Conservation (phyloP, 2,888 invertebrate species). For the Lobophora halterata region DNA sequence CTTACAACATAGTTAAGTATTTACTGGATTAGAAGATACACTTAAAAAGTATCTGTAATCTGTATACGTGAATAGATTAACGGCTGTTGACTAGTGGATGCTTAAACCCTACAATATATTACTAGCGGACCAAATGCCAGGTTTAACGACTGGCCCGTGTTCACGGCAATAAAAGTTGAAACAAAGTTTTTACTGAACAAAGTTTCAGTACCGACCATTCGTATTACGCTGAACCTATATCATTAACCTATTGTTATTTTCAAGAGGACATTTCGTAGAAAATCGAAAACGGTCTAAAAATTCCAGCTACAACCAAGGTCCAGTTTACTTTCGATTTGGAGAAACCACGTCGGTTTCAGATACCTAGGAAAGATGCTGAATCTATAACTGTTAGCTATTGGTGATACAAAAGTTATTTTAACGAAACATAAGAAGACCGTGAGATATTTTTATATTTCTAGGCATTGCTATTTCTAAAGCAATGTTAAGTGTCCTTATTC, state of each 20-base stretch:
- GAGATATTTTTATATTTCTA: conserved; percentile 2
- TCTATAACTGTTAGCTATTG: conserved; percentile 34
- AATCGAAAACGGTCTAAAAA: conserved; percentile 5
- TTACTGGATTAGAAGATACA: neutral
- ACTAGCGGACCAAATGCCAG: conserved; percentile 27
- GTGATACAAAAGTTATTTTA: conserved; percentile 32
- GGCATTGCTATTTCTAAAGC: conserved; percentile 1
- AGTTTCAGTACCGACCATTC: conserved; percentile 24
- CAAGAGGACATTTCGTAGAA: conserved; percentile 3
- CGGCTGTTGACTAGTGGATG: conserved; percentile 7
- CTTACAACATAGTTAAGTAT: too few relatives aligned
- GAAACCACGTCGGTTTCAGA: conserved; percentile 29
- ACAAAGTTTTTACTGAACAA: conserved; percentile 34
- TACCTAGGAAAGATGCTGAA: conserved; percentile 35
- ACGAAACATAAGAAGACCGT: conserved; percentile 9
- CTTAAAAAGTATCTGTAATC: conserved; percentile 1
- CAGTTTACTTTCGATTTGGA: conserved; percentile 7
- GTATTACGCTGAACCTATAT: conserved; percentile 14
- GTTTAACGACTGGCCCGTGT: conserved; percentile 37
- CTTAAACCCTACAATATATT: conserved; percentile 26
- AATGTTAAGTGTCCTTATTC: conserved; percentile 8
- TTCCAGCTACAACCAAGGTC: conserved; percentile 8
- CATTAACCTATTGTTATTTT: conserved; percentile 14
- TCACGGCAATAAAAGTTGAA: conserved; percentile 39
- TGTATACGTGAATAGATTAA: too few relatives aligned